phyloP scores from a whole-genome alignment of 2,113 vertebrate genomes.

The Isurus oxyrinchus region DNA sequence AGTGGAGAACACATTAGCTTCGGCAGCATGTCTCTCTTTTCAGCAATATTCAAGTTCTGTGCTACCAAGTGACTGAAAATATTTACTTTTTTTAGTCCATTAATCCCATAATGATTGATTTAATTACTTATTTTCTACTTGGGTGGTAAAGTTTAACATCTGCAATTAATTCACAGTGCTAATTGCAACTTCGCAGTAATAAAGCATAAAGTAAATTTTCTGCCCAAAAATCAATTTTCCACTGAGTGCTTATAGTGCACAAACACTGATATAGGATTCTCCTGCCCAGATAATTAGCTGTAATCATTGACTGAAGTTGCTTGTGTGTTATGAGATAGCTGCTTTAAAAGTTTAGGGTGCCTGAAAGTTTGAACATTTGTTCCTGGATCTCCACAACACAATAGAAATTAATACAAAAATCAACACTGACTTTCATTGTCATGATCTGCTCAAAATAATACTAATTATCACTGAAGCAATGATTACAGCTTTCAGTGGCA shows the following conservation, averaged over 20 bases:
- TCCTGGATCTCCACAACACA: background rate
- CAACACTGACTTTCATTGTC: background rate
- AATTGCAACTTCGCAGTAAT: background rate
- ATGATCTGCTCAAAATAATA: background rate
- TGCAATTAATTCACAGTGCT: constrained; percentile 2
- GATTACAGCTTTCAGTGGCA: background rate
- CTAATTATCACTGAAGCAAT: background rate
- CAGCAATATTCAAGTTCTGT: background rate
- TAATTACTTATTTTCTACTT: constrained; percentile 24
- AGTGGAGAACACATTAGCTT: background rate
- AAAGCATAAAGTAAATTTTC: constrained; percentile 19
- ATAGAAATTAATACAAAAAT: background rate
- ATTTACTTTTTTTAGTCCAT: constrained; percentile 22
- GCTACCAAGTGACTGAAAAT: background rate
- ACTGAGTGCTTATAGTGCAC: background rate
- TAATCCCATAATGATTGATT: constrained; percentile 19
- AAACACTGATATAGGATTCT: background rate
- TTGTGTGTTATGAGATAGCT: background rate
- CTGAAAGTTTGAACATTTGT: background rate
- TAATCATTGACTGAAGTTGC: background rate
- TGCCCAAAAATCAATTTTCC: background rate
- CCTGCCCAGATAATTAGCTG: background rate
- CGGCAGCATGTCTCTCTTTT: background rate
- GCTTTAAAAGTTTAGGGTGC: background rate
- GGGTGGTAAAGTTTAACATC: background rate